Conservation (phyloP, 2,797 vertebrate genomes). For the Melanotaenia pygmaea region DNA sequence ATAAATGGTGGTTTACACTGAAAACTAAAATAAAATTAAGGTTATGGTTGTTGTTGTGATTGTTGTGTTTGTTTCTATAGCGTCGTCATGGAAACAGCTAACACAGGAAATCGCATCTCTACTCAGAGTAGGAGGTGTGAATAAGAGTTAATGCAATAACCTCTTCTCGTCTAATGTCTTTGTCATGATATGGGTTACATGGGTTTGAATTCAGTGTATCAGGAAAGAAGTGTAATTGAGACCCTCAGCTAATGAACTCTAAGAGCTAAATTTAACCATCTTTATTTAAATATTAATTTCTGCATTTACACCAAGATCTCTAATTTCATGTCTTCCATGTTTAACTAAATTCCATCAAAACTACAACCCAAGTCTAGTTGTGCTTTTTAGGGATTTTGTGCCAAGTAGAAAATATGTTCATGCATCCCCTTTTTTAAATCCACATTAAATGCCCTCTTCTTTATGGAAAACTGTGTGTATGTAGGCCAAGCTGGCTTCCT, state of each 20-base stretch:
- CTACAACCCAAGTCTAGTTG: not conserved
- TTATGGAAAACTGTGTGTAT: not conserved
- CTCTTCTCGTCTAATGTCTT: not conserved
- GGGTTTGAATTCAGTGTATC: not conserved
- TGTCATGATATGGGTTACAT: too few species aligned
- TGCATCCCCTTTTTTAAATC: not conserved
- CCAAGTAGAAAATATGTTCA: not conserved
- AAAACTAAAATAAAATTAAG: not conserved
- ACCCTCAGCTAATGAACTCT: not conserved
- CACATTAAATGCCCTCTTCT: not conserved
- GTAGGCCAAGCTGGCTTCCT: not conserved
- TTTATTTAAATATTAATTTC: not conserved
- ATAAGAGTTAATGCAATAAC: not conserved
- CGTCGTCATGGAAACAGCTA: slow-evolving; percentile 45
- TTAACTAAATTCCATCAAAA: not conserved
- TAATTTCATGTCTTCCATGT: not conserved
- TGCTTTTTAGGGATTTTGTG: not conserved
- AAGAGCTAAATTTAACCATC: not conserved
- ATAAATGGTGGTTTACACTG: not conserved
- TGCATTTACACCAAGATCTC: not conserved
- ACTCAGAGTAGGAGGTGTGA: slow-evolving; percentile 16
- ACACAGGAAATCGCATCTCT: slow-evolving; percentile 63
- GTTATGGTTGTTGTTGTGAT: not conserved
- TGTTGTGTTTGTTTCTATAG: slow-evolving; percentile 12
- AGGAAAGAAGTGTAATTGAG: too few species aligned